Conservation (phyloP, 64 coral and sea anemone genomes). For the Orbicella faveolata region DNA sequence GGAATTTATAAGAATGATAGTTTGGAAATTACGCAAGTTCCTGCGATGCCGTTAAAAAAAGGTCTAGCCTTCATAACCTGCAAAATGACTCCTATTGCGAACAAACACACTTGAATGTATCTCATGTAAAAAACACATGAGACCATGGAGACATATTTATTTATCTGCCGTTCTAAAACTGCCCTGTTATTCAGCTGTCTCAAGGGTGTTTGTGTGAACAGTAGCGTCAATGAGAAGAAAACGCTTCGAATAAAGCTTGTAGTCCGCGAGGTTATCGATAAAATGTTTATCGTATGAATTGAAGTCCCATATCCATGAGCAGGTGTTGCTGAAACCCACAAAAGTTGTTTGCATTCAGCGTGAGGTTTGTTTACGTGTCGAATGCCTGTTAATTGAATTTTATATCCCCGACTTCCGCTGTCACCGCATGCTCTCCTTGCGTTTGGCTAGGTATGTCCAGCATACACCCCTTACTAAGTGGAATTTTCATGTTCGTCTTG, state of each 20-base stretch:
- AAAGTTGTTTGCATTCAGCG: slow-evolving; percentile 18
- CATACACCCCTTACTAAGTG: neutral
- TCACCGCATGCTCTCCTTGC: neutral
- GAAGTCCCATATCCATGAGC: neutral
- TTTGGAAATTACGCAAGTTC: neutral
- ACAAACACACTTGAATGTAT: neutral
- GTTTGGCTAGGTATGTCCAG: neutral
- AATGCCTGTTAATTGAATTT: slow-evolving; percentile 27
- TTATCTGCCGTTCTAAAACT: neutral
- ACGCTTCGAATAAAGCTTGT: neutral
- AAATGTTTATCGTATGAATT: neutral
- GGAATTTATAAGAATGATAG: neutral
- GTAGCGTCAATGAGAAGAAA: neutral
- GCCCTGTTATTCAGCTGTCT: neutral
- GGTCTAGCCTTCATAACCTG: neutral
- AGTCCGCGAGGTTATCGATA: neutral
- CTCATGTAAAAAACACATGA: neutral
- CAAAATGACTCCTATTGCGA: neutral
- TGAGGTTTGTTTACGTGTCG: slow-evolving; percentile 1
- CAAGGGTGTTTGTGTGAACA: neutral
- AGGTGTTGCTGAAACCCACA: neutral
- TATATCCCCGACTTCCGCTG: neutral
- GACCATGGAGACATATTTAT: neutral
- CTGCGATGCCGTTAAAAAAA: neutral
- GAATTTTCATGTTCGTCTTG: neutral